Percentiles rank a stretch among this genome's conserved stretches.
These are phyloP conservation scores for Zophobas atratus DNA, from an alignment of 1,140 invertebrate species.

Conservation along the genomic window DNA sequence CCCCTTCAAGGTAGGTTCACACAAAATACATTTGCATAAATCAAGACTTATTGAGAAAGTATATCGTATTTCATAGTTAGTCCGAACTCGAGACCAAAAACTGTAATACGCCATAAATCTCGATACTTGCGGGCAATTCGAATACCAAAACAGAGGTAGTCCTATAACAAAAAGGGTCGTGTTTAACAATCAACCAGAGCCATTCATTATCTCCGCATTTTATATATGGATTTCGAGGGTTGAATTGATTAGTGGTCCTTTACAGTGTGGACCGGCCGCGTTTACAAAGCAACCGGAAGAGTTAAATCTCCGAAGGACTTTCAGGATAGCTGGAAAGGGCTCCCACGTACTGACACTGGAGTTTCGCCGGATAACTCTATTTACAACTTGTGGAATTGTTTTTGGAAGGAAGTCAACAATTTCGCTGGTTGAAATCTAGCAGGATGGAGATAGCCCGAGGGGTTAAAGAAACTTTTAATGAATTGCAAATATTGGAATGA, in stretches of 20 bases:
- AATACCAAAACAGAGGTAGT: background rate
- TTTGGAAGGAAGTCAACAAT: conserved; percentile 44
- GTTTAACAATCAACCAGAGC: conserved; percentile 19
- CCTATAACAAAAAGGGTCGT: conserved; percentile 17
- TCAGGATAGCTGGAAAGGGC: conserved; percentile 9
- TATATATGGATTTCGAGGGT: conserved; percentile 11
- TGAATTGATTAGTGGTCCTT: conserved; percentile 32
- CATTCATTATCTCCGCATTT: conserved; percentile 16
- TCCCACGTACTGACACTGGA: conserved; percentile 18
- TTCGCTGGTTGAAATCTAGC: conserved; percentile 5
- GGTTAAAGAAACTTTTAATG: conserved; percentile 9
- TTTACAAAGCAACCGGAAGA: conserved; percentile 35
- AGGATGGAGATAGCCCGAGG: background rate
- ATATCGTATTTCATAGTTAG: conserved; percentile 23
- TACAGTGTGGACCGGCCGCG: conserved; percentile 5
- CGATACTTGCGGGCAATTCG: background rate
- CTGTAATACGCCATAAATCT: conserved; percentile 13
- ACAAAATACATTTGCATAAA: conserved; percentile 25
- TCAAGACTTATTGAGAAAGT: conserved; percentile 19
- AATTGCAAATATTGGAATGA: conserved; percentile 8
- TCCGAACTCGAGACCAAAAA: background rate
- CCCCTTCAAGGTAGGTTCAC: background rate
- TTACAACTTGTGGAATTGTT: conserved; percentile 50
- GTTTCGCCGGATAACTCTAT: conserved; percentile 47
- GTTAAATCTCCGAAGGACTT: conserved; percentile 30